Evolutionary conservation across 2,113 vertebrate species (phyloP).

Genomic region (Sinocyclocheilus anshuiensis): DNA sequence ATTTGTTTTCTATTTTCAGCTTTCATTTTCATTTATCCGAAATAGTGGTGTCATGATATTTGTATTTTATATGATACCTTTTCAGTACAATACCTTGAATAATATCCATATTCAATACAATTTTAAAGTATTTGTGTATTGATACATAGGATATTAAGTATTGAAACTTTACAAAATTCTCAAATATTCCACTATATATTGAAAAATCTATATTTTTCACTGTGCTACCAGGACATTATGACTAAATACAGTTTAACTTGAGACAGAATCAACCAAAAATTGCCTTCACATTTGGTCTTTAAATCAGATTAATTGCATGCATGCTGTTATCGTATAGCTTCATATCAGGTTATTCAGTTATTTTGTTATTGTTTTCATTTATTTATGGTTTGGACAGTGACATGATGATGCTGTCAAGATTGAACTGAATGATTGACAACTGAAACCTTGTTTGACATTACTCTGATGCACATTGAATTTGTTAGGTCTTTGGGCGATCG

Average conservation of each 20-base stretch:
- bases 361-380: neutral
- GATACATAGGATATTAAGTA: too few relatives aligned
- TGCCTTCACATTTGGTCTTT: neutral
- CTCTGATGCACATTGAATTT: neutral
- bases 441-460: neutral
- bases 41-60: neutral
- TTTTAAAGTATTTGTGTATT: too few relatives aligned
- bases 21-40: neutral
- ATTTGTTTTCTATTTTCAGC: neutral
- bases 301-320: neutral
- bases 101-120: neutral
- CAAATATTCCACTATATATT: too few relatives aligned
- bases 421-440: neutral
- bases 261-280: neutral
- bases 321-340: too few relatives aligned
- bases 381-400: neutral
- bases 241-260: neutral
- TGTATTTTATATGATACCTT: neutral
- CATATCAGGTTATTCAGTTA: neutral
- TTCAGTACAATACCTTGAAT: neutral
- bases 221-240: too few relatives aligned
- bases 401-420: neutral
- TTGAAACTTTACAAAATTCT: too few relatives aligned
- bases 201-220: too few relatives aligned
- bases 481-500: neutral